Conservation (phyloP, 2,113 vertebrate species). For the Lanius collurio region DNA sequence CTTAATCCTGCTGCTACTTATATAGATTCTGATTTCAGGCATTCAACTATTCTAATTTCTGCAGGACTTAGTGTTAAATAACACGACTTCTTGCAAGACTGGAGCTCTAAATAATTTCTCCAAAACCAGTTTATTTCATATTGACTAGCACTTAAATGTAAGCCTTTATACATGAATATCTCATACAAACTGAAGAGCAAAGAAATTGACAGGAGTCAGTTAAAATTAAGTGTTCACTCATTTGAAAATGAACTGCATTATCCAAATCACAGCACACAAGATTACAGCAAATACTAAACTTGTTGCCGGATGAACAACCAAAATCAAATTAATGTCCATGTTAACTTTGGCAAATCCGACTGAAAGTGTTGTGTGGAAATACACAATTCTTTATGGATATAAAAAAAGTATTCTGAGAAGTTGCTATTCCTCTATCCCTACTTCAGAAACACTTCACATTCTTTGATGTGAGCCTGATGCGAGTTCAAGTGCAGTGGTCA, state of each 20-base stretch:
- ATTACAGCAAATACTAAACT: neutral
- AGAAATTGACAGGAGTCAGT: neutral
- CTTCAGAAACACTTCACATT: neutral
- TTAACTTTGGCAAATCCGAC: neutral
- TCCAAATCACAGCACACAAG: rapidly evolving
- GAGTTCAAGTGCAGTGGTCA: rapidly evolving
- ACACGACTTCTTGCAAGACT: neutral
- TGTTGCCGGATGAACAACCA: neutral
- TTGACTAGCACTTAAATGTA: neutral
- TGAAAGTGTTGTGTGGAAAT: neutral
- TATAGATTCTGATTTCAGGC: neutral
- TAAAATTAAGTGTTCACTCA: neutral
- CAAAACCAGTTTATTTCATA: neutral
- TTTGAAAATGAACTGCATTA: neutral
- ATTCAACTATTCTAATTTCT: neutral
- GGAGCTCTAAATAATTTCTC: neutral
- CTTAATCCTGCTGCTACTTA: neutral
- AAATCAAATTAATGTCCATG: neutral
- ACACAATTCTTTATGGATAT: neutral
- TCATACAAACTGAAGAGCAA: neutral
- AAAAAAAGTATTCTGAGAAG: neutral
- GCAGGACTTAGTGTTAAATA: neutral
- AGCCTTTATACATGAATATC: neutral
- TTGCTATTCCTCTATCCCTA: neutral
- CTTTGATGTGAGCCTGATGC: rapidly evolving